A percentile compares a stretch with the other conserved stretches of the same genome.
Evolutionary conservation across 1,140 invertebrate species (phyloP).

Genomic region (Calliopsis andreniformis): DNA sequence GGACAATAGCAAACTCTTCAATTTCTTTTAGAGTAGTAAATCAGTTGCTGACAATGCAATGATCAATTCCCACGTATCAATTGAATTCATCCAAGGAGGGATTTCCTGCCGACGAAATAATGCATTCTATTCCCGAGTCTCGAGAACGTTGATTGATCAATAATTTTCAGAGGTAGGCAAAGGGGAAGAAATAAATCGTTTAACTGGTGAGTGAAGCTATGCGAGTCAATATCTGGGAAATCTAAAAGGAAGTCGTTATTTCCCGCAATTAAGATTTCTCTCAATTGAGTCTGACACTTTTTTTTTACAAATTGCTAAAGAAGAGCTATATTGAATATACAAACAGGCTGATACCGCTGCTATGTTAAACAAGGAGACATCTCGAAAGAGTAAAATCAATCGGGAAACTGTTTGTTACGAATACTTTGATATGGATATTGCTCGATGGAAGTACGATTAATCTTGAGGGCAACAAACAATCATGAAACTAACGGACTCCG

Average conservation of each 20-base stretch:
- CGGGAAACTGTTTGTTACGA: not conserved
- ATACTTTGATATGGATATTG: slow-evolving; percentile 24
- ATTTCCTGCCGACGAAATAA: slow-evolving; percentile 29
- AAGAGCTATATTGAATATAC: too few relatives aligned
- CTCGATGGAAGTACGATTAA: slow-evolving; percentile 35
- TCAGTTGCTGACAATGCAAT: not conserved
- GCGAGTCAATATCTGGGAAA: slow-evolving; percentile 4
- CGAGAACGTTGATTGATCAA: slow-evolving; percentile 73
- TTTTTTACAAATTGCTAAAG: too few relatives aligned
- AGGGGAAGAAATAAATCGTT: slow-evolving; percentile 16
- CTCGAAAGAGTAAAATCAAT: not conserved
- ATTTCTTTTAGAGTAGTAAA: not conserved
- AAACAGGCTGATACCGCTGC: too few relatives aligned
- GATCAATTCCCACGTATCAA: slow-evolving; percentile 34
- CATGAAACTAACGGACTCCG: slow-evolving; percentile 58
- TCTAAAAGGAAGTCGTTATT: not conserved
- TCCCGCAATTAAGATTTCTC: not conserved
- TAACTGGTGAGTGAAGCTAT: not conserved
- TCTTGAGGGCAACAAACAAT: slow-evolving; percentile 50
- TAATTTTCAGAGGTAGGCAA: slow-evolving; percentile 57
- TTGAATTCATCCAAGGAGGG: slow-evolving; percentile 25
- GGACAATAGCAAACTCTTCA: not conserved
- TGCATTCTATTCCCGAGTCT: slow-evolving; percentile 25
- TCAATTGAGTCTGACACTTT: too few relatives aligned
- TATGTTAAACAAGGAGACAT: too few relatives aligned